Base-by-base conservation (phyloP, 2,113 vertebrate genomes). In the Passer montanus region DNA sequence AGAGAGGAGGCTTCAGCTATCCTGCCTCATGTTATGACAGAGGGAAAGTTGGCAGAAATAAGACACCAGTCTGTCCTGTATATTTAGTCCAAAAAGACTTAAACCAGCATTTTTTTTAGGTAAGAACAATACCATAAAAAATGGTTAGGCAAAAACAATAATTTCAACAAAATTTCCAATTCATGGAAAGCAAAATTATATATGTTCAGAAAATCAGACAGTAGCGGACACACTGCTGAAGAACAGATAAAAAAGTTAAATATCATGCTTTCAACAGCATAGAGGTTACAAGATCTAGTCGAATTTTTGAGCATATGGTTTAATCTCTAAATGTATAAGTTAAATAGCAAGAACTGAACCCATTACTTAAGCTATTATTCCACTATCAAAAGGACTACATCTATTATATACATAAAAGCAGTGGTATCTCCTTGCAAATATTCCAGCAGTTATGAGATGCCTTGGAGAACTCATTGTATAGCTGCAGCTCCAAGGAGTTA, bases 81-180 rank as follows among this genome's bases (percentile, higher is more conserved):
- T 13, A 10, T 72, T 50, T 23, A 63, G 28, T 75, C 17, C 63
- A 58, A 78, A 93, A 52, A 52, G 3, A 87, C 21, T 11, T 55
- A 13, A 62, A 77, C 12, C 1, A n/a, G 6, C 11, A 26, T 52
- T 58, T 90, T 82, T 24, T 24, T 74, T 15, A 44, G 7, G 21
- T 47, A 74, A 28, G 7, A 15, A 50, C n/a, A 74, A 67, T 44
- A 47, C 20, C 22, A 58, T 33, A n/a, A 78, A 56, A 67, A 49
- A 4, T 1, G 1, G 8, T 41, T 31, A 46, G 55, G 64, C 8
- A n/a, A 70, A 74, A 74, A 0, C 0, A 0, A 13, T 50, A 58
- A 74, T 70, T 21, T 78, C 31, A 75, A 74, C 10, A 70, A 37
- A 46, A 84, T 22, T 73, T 44, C 2, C 27, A 43, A 43, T 33